Base-by-base conservation (phyloP, 2,888 invertebrate species). In the Agrochola lota region DNA sequence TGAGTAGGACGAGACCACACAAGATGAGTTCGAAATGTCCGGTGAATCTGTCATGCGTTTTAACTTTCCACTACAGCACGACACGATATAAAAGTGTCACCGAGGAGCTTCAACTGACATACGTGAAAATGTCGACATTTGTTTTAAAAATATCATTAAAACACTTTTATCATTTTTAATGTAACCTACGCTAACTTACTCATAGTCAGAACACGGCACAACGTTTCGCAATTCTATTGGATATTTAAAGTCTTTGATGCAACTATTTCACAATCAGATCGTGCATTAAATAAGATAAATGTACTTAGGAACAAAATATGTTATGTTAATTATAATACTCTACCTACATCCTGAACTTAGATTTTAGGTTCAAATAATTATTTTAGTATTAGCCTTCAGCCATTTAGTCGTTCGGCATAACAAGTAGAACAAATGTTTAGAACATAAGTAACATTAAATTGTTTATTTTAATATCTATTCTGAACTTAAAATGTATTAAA, bases 1-100 rank as follows among this genome's bases (percentile, higher is more conserved):
- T 86, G 85, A 86, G 85, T 85, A 89, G 88, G 85, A 80, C 82
- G 84, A 63, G 95, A 95, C 96, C 96, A 96, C 96, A 96, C 96
- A 95, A 85, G 93, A 83, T 78, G 95, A 87, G 71, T 64, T 74
- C 84, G 49, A 87, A 82, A 84, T 89, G 89, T 88, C 88, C 88
- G 87, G 85, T 84, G 80, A 77, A 84, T 83, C 86, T 88, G 88
- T 89, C 89, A 87, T 83, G 82, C 71, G 85, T 88, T 83, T 88
- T 86, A 87, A 87, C 88, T 89, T 89, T 89, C 85, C 81, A 89
- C 85, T 83, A 81, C 71, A 85, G 76, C 67, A 49, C 74, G 83
- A 87, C 77, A 76, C 64, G 49, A 82, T 46, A 43, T 77, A 69
- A 60, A 85, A 83, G 87, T 82, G 59, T 12, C 88, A 67, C 11